Percentiles rank a stretch among this genome's conserved stretches.
Conservation (phyloP, 2,113 vertebrate genomes). For the Pelmatolapia mariae region DNA sequence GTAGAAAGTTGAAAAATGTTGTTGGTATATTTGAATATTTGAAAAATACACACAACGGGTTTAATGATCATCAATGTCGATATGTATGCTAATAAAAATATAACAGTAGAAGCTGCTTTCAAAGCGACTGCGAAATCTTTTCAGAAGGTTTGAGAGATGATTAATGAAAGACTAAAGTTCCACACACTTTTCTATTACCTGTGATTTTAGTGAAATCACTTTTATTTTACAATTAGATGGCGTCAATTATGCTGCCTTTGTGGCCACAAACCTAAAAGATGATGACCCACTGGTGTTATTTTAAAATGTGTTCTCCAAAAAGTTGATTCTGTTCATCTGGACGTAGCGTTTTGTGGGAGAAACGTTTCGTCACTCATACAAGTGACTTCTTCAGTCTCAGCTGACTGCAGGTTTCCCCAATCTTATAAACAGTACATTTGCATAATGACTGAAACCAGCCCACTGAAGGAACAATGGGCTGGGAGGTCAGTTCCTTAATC, state of each 20-base stretch:
- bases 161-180: neutral
- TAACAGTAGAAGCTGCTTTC: neutral
- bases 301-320: neutral
- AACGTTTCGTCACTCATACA: too few species aligned
- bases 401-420: too few species aligned
- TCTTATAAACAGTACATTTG: too few species aligned
- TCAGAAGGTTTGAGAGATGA: neutral
- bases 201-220: neutral
- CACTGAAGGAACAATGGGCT: too few species aligned
- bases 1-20: neutral
- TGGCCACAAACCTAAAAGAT: neutral
- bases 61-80: accelerated
- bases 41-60: neutral
- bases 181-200: accelerated
- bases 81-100: neutral
- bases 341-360: too few species aligned
- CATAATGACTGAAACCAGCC: too few species aligned
- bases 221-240: neutral
- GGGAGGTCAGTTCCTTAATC: too few species aligned
- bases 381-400: too few species aligned
- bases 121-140: neutral
- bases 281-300: neutral
- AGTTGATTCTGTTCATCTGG: too few species aligned
- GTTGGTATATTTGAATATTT: neutral
- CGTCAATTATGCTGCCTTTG: neutral